Conservation (phyloP, 2,113 vertebrate species). For the Uropsilus gracilis region DNA sequence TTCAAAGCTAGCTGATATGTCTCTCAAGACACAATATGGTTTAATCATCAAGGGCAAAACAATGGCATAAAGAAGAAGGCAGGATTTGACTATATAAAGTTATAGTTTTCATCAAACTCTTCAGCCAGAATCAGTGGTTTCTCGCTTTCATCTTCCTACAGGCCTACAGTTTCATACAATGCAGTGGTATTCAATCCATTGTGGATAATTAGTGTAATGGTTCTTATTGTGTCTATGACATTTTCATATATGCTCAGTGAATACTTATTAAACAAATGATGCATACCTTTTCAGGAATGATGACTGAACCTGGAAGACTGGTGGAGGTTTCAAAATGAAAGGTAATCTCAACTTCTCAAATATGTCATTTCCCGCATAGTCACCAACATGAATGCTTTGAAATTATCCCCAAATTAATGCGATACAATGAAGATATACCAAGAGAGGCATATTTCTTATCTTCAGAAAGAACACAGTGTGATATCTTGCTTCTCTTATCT, state of each 20-base stretch:
- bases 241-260: background rate
- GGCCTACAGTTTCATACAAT: background rate
- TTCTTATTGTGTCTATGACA: background rate
- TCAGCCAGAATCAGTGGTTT: background rate
- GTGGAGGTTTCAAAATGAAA: background rate
- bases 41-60: background rate
- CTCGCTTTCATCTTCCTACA: background rate
- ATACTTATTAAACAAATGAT: slow-evolving; percentile 14
- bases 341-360: background rate
- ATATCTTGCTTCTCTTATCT: background rate
- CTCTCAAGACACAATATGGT: background rate
- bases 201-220: background rate
- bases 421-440: background rate
- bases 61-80: background rate
- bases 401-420: background rate
- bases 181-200: slow-evolving; percentile 5
- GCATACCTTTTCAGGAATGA: background rate
- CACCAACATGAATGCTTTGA: background rate
- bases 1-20: background rate
- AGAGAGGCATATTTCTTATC: background rate
- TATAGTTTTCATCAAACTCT: slow-evolving; percentile 21
- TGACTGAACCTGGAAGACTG: background rate
- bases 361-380: background rate
- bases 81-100: background rate
- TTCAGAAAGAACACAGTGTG: background rate